Base-by-base conservation (phyloP, 2,797 vertebrate genomes). In the Ctenopoma multispine region DNA sequence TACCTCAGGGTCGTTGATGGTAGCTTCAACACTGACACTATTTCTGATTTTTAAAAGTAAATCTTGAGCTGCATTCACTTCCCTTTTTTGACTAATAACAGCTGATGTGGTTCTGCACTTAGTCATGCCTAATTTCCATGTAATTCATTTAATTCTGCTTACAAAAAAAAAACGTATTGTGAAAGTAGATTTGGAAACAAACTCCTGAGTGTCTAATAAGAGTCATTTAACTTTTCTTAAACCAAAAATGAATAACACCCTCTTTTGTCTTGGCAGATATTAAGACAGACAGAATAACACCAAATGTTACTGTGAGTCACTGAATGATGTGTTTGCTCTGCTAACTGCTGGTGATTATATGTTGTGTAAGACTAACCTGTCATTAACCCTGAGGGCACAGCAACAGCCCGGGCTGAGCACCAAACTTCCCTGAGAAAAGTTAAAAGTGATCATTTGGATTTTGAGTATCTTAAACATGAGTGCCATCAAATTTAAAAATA, bases 261-360 rank as follows among this genome's bases (percentile, higher is more conserved):
- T 50, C 47, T 64, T 76, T 67, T 84, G 64, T 77, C n/a, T 48
- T 53, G 21, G 9, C 15, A 13, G 21, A 43, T 41, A 68, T 64
- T 36, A 69, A 18, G 41, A n/a, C n/a, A 75, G 77, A 68, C 77
- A 62, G 70, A 77, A 47, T 29, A 63, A 58, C 36, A n/a, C 44
- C 46, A 54, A 64, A 69, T 78, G 34, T 74, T 6, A 7, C 48
- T 54, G 57, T 86, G 79, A 83, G 59, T 87, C 82, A 87, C 64
- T 68, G 63, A 64, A 62, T 85, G 85, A 81, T 63, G 75, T 70
- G 79, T 77, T 85, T 79, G 53, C 76, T 74, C 75, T 76, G 58
- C 72, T 81, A 72, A 84, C 77, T 83, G 69, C 70, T 77, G 83
- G 67, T 80, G 17, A 87, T 90, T 89, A 89, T 81, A 87, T 46